Base-by-base conservation (phyloP, 2,113 vertebrate species). In the Pelobates fuscus region DNA sequence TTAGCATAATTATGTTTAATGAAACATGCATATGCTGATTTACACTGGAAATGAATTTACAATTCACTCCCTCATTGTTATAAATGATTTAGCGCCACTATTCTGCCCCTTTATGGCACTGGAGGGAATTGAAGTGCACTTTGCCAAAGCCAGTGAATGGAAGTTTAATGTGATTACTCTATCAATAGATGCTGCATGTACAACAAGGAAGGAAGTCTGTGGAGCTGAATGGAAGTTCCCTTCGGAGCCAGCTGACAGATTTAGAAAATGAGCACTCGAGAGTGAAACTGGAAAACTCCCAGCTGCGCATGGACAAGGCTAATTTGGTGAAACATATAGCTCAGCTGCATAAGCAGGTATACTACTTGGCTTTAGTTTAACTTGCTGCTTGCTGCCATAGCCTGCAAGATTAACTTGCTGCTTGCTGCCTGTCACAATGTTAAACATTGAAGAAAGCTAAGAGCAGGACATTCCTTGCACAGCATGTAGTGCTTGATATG, bases 331-430 rank as follows among this genome's bases (percentile, higher is more conserved):
- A 78, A 67, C 57, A 77, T n/a, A 64, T 80, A 64, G 79, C 80
- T 62, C 59, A 78, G 44, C 75, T 82, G 57, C 78, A 80, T 65
- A 68, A 83, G 69, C 46, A 86, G 78, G 78, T 84, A 77, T 11
- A 71, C 71, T 23, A 18, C 18, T 17, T 52, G 20, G 32, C 5
- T 37, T 37, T 37, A 37, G 1, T 37, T 37, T 37, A 37, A 37
- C 10, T 37, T 37, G 32, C 32, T 1, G 10, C n/a, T n/a, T n/a
- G n/a, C n/a, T n/a, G n/a, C n/a, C n/a, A n/a, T n/a, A n/a, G n/a
- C n/a, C n/a, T n/a, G n/a, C n/a, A n/a, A n/a, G n/a, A n/a, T n/a
- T n/a, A n/a, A n/a, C n/a, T n/a, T n/a, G n/a, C n/a, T n/a, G n/a
- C n/a, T n/a, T n/a, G n/a, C n/a, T n/a, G n/a, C n/a, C n/a, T n/a